These are phyloP conservation scores for Cheilosia grossa DNA, from an alignment of 2,888 invertebrate species.

Conservation along the genomic window DNA sequence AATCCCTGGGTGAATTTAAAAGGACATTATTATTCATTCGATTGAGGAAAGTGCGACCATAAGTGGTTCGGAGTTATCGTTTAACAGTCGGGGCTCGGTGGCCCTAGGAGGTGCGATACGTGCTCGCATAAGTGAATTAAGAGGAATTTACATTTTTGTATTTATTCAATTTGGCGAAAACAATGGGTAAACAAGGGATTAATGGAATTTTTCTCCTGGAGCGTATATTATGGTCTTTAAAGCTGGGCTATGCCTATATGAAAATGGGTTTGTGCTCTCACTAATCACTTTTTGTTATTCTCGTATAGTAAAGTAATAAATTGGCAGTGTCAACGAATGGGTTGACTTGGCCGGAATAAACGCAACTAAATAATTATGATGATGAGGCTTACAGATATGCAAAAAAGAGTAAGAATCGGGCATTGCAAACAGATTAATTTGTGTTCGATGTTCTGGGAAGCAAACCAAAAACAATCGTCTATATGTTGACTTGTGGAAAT, in stretches of 20 bases:
- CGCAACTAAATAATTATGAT: too few species aligned
- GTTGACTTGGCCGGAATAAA: too few species aligned
- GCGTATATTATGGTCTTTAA: slow-evolving; percentile 21
- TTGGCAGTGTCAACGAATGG: too few species aligned
- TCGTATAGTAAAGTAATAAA: too few species aligned
- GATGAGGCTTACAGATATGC: too few species aligned
- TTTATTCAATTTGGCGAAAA: slow-evolving; percentile 55
- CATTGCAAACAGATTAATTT: too few species aligned
- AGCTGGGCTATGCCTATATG: not conserved
- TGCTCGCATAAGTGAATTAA: slow-evolving; percentile 65
- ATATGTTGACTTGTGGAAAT: too few species aligned
- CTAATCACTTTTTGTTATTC: too few species aligned
- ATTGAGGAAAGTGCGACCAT: slow-evolving; percentile 71
- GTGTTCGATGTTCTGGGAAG: too few species aligned
- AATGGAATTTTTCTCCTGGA: slow-evolving; percentile 32
- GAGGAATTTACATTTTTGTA: slow-evolving; percentile 57
- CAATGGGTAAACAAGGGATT: slow-evolving; percentile 54
- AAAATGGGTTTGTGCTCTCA: too few species aligned
- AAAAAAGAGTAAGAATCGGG: too few species aligned
- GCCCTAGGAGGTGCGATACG: slow-evolving; percentile 58
- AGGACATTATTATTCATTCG: slow-evolving; percentile 74
- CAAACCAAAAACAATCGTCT: too few species aligned
- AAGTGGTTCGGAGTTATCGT: slow-evolving; percentile 69
- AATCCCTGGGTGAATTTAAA: slow-evolving; percentile 58
- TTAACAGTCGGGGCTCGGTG: slow-evolving; percentile 34